phyloP scores from a whole-genome alignment of 2,888 invertebrate species.

The Philereme vetulata region DNA sequence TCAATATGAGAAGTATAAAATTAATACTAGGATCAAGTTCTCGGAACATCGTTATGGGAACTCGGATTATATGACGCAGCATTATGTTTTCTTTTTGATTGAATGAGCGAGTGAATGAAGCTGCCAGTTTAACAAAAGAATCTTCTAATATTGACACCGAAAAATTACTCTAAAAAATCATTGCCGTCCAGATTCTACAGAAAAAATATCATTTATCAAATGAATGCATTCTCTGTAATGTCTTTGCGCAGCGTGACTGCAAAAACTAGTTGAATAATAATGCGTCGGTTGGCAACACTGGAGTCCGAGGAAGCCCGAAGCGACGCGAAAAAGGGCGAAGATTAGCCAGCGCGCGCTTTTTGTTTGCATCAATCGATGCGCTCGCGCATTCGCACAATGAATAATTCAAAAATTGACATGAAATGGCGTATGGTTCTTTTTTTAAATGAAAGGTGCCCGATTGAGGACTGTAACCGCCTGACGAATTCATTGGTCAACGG shows the following conservation, averaged over 20 bases:
- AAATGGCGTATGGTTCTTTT: slow-evolving; percentile 84
- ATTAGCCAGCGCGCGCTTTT: slow-evolving; percentile 81
- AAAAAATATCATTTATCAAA: slow-evolving; percentile 80
- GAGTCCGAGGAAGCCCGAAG: slow-evolving; percentile 68
- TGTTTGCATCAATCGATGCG: slow-evolving; percentile 84
- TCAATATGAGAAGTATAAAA: slow-evolving; percentile 60
- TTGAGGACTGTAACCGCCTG: slow-evolving; percentile 84
- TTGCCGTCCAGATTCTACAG: slow-evolving; percentile 40
- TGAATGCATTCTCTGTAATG: slow-evolving; percentile 78
- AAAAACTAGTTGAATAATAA: slow-evolving; percentile 82
- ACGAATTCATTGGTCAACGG: slow-evolving; percentile 83
- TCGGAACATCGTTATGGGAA: slow-evolving; percentile 60
- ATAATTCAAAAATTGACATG: slow-evolving; percentile 84
- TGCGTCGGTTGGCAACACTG: slow-evolving; percentile 75
- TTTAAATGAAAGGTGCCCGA: slow-evolving; percentile 83
- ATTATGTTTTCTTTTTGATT: slow-evolving; percentile 59
- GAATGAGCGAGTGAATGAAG: slow-evolving; percentile 60
- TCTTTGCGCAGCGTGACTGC: slow-evolving; percentile 80
- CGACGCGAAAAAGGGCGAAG: slow-evolving; percentile 76
- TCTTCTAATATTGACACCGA: slow-evolving; percentile 67
- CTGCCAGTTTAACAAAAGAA: slow-evolving; percentile 59
- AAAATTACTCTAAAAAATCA: slow-evolving; percentile 65
- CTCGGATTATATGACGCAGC: slow-evolving; percentile 63
- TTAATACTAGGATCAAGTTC: slow-evolving; percentile 58
- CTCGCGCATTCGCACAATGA: slow-evolving; percentile 83